Conservation (phyloP, 2,113 vertebrate species). For the Mus musculus region GRCm39 chr1:176902001-176902500, state of each 20-base stretch:
- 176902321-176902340: neutral
- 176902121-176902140: neutral
- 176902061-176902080: neutral
- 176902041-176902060: neutral
- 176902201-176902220: neutral
- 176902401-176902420: slow-evolving; percentile 45
- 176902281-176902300: neutral
- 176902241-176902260: neutral
- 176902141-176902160: neutral
- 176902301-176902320: neutral
- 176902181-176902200: neutral
- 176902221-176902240: neutral
- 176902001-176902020: neutral
- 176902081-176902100: neutral
- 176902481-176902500: slow-evolving; percentile 46
- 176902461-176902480: slow-evolving; percentile 44
- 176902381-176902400: slow-evolving; percentile 33
- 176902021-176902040: neutral
- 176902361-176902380: slow-evolving; percentile 42
- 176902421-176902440: slow-evolving; percentile 19
- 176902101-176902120: neutral
- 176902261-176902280: neutral
- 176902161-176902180: neutral
- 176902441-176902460: slow-evolving; percentile 14
- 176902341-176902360: neutral